Evolutionary conservation across 2,888 invertebrate species (phyloP), one percentile per base, ranked within the genome.

Genomic region (Spicauda simplicius): DNA sequence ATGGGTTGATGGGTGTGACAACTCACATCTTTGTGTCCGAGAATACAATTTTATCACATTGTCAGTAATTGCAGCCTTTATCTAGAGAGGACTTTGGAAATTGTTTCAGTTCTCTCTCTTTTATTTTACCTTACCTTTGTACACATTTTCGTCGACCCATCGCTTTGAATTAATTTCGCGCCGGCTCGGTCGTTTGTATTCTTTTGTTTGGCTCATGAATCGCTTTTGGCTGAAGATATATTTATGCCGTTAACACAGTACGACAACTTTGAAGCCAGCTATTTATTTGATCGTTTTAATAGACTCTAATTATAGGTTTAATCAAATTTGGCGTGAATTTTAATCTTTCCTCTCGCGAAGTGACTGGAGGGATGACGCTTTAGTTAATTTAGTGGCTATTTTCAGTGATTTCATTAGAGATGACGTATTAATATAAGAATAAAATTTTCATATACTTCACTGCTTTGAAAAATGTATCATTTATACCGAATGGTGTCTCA

Each of bases 131-230:
- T 84, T 83, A 88, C 89, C 86, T 88, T 87, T 88, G 86, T 60
- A 82, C 84, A 86, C 85, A 85, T 82, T 88, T 87, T 87, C 84
- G 84, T 79, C 80, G 84, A 83, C 81, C 85, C 86, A 86, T 88
- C 86, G 87, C 85, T 87, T 86, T 87, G 86, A 88, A 89, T 89
- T 88, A 88, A 88, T 89, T 88, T 87, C 82, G 86, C 83, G 85
- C 80, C 86, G 81, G 79, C 80, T 80, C 80, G 81, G 83, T 84
- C 86, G 85, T 87, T 88, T 86, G 86, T 86, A 84, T 87, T 67
- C 88, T 87, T 87, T 90, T 90, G 89, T 89, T 87, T 87, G 76
- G 75, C 81, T 82, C 82, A 85, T 85, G 82, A n/a, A 82, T 87
- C 48, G 55, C 60, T 66, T 66, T 66, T n/a, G 48, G 60, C 33